Evolutionary conservation across 2,888 invertebrate species (phyloP), one percentile per base, ranked within the genome.

Genomic region (Agrochola litura): DNA sequence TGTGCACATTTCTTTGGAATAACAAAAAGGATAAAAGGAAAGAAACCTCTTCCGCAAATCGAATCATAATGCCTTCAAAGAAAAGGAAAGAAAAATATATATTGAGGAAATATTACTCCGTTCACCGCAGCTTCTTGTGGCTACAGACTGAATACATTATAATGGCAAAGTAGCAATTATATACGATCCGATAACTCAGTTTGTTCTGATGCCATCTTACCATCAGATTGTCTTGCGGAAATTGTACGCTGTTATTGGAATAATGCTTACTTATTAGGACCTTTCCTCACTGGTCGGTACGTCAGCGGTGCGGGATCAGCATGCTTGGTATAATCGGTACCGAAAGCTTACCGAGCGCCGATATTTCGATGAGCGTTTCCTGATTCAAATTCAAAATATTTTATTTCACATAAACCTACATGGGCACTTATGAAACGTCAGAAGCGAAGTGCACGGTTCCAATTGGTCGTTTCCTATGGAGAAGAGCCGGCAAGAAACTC

Each of bases 51-150:
- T 76, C 73, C 79, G 76, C 79, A 87, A 88, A 88, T 87, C 87
- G 86, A 88, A 88, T 86, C 86, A 88, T 82, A 88, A 88, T 84
- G 82, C 78, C 82, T 70, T 78, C 78, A 71, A 70, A 86, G 71
- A 77, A 65, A 43, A 16, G 52, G 30, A 22, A 70, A 71, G 30
- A 65, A 37, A 56, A 72, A 75, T 74, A 72, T 72, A 74, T 60
- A 75, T 81, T 68, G 66, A 69, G 70, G 69, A 76, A 83, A 85
- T 87, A 81, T 79, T 65, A 69, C 65, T 71, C 37, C 41, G 58
- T 82, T 56, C 65, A 19, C 49, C 65, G 41, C 56, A 54, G 61
- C n/a, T 67, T 41, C 64, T 37, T 58, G 41, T 71, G 43, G 68
- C n/a, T 60, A 30, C 54, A 74, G 68, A 25, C 67, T 74, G 77